A percentile compares a stretch with the other conserved stretches of the same genome.
These are phyloP conservation scores for Vespertilio murinus DNA, from an alignment of 2,797 vertebrate genomes.

Conservation along the genomic window DNA sequence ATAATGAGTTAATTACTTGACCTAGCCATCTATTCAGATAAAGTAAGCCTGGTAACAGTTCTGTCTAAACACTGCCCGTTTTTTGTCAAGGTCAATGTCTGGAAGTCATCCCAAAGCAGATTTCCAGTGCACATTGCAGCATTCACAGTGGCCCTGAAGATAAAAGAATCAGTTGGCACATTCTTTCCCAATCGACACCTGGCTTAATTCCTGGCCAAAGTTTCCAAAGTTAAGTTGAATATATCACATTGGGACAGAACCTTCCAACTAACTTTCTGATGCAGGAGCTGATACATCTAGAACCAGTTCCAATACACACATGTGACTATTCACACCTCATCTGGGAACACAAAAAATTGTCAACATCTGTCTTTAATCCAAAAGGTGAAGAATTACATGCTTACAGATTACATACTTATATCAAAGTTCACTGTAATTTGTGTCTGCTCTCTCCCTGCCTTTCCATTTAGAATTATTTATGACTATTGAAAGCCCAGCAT, in stretches of 20 bases:
- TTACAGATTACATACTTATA: neutral
- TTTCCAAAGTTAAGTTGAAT: neutral
- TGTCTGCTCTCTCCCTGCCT: neutral
- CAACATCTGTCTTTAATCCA: neutral
- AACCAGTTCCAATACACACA: neutral
- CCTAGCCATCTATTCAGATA: conserved; percentile 65
- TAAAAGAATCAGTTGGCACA: neutral
- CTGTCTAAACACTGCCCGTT: conserved; percentile 59
- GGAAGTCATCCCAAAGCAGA: neutral
- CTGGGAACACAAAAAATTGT: neutral
- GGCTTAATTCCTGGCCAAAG: neutral
- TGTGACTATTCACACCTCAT: neutral
- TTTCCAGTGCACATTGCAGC: neutral
- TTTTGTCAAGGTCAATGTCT: conserved; percentile 62
- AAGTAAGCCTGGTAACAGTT: conserved; percentile 59
- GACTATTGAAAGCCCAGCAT: neutral
- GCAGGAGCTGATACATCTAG: neutral
- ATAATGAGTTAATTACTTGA: conserved; percentile 70
- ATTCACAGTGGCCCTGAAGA: neutral
- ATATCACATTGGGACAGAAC: neutral
- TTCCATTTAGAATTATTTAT: neutral
- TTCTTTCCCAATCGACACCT: neutral
- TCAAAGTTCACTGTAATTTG: neutral
- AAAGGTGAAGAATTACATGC: neutral
- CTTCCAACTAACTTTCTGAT: neutral